A percentile compares a stretch with the other conserved stretches of the same genome.
These are phyloP conservation scores for Myotis brandtii DNA, from an alignment of 2,113 vertebrate genomes.

Conservation along the genomic window DNA sequence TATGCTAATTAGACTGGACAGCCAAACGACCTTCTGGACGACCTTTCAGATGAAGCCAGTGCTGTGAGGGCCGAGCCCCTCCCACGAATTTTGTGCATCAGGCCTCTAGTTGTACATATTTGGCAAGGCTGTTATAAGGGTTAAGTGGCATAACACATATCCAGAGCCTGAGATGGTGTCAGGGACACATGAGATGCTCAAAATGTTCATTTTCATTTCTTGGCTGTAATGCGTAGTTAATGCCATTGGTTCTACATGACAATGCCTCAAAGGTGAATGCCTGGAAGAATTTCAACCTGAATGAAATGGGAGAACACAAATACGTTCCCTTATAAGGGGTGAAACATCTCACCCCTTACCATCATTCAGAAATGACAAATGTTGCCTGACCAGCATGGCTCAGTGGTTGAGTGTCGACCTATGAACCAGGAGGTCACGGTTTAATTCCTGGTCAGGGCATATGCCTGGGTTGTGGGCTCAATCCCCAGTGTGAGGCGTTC, in stretches of 20 bases:
- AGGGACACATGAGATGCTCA: not conserved
- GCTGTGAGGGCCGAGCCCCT: no score
- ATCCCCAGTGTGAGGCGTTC: no score
- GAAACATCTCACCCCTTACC: constrained; percentile 51
- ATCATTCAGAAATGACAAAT: constrained; percentile 64
- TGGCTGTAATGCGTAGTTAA: constrained; percentile 28
- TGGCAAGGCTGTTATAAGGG: not conserved
- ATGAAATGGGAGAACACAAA: not conserved
- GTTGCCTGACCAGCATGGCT: not conserved
- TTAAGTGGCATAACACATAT: not conserved
- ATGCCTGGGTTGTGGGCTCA: no score
- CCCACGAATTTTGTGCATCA: no score
- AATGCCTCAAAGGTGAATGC: constrained; percentile 18
- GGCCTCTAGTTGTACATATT: not conserved
- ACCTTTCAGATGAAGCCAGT: no score
- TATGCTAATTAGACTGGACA: no score
- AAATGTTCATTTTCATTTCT: constrained; percentile 29
- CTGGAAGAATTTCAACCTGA: constrained; percentile 35
- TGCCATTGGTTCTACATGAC: not conserved
- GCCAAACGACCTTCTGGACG: no score
- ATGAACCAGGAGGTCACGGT: no score
- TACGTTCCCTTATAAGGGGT: not conserved
- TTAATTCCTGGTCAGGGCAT: no score
- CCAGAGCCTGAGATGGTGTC: not conserved
- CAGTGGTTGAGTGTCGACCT: no score